Evolutionary conservation across 2,888 invertebrate species (phyloP), one percentile per base, ranked within the genome.

Genomic region (Tinea trinotella): DNA sequence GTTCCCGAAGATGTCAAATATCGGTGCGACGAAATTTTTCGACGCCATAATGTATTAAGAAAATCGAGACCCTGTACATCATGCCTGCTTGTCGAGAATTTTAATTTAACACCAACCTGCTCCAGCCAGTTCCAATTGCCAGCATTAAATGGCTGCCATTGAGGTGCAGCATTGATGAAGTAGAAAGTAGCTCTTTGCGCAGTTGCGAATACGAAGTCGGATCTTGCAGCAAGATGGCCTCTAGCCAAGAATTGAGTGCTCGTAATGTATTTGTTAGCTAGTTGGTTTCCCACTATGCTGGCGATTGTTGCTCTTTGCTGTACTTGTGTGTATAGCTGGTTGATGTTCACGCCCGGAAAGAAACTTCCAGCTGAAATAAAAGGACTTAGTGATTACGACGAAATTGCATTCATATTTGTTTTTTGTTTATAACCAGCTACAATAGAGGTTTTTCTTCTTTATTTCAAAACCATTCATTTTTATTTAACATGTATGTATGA

Each of bases 91-190:
- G 48, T 5, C 4, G 48, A 17, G n/a, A n/a, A n/a, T n/a, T n/a
- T 24, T 24, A 24, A 24, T 5, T 9, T 7, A 24, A 24, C 9
- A 24, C 5, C 59, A 54, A 77, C 79, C 60, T 69, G 73, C 62
- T 89, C 89, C n/a, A 89, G 66, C 55, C 62, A 69, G 66, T 84
- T 81, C 89, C 89, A 90, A 66, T 89, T 89, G n/a, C 88, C 88
- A 55, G 71, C 85, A 59, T 90, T 90, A 62, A 90, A 88, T 0
- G 78, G 78, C 56, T 90, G 89, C 91, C 91, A 92, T 59, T 92
- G 92, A 1, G 91, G 91, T 1, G 89, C 89, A 1, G 85, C 86
- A 63, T 92, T 92, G 52, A 90, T 73, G 62, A 88, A 91, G 67
- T 89, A 89, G 69, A 90, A 91, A 0, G 89, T 88, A 0, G 89